Evolutionary conservation across 2,888 invertebrate species (phyloP).

Genomic region (Homarus gammarus): DNA sequence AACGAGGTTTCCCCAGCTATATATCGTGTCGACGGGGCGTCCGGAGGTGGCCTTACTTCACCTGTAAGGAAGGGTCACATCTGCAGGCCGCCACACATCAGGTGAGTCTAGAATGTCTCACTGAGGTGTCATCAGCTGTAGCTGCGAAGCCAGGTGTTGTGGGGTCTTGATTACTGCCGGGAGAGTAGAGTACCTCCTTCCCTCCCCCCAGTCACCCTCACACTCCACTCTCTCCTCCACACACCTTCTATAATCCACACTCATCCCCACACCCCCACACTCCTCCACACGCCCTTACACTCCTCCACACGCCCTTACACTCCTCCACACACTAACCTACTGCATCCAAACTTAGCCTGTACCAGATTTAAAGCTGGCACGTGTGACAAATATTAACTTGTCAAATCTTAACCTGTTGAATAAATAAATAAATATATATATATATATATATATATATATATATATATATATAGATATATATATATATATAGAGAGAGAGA

Average conservation of each 20-base stretch:
- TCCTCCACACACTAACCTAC: background rate
- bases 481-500: background rate
- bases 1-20: background rate
- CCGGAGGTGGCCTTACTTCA: background rate
- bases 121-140: background rate
- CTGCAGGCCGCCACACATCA: background rate
- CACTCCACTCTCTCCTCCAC: background rate
- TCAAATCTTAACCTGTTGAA: too few relatives aligned
- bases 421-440: background rate
- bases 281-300: background rate
- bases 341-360: too few relatives aligned
- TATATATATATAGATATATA: slow-evolving; percentile 22
- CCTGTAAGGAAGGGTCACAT: background rate
- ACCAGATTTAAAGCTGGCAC: too few relatives aligned
- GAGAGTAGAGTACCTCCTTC: too few relatives aligned
- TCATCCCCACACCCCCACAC: background rate
- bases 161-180: too few relatives aligned
- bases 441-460: slow-evolving; percentile 21
- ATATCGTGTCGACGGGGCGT: background rate
- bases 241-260: background rate
- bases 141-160: background rate
- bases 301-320: background rate
- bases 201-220: background rate
- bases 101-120: background rate
- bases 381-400: too few relatives aligned